Percentiles rank a stretch among this genome's conserved stretches.
phyloP scores from a whole-genome alignment of 2,797 vertebrate genomes.

The Gobionotothen gibberifrons region DNA sequence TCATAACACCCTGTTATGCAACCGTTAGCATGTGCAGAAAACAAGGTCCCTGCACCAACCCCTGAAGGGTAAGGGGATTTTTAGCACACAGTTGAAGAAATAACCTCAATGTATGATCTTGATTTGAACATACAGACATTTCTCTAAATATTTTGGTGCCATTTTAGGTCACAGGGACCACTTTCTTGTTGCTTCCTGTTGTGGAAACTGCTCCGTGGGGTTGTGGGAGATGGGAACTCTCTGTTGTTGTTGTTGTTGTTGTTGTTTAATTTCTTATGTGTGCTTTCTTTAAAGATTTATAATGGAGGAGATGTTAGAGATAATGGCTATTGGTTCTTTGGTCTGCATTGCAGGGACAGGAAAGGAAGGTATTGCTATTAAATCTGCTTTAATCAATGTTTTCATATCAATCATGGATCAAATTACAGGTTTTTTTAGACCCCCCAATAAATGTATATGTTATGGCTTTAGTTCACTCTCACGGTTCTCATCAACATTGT shows the following conservation, averaged over 20 bases:
- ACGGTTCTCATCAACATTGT: too few species aligned
- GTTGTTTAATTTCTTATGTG: conserved; percentile 25
- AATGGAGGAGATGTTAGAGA: conserved; percentile 10
- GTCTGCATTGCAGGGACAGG: background rate
- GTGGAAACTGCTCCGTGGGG: conserved; percentile 1
- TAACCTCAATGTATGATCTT: conserved; percentile 12
- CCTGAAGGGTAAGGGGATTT: background rate
- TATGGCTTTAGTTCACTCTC: too few species aligned
- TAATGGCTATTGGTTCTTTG: background rate
- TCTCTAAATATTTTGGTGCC: background rate
- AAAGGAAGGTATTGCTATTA: background rate
- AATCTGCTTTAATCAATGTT: too few species aligned
- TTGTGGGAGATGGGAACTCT: background rate
- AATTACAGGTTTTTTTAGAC: too few species aligned
- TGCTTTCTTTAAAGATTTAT: conserved; percentile 26
- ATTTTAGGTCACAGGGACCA: background rate
- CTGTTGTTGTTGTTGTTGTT: background rate
- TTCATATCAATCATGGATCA: too few species aligned
- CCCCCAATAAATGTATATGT: too few species aligned
- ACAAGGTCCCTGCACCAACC: conserved; percentile 15
- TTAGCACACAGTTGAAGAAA: conserved; percentile 20
- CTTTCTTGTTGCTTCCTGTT: background rate
- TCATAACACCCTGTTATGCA: conserved; percentile 46
- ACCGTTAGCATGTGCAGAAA: conserved; percentile 36
- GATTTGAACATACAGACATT: background rate